A percentile compares a stretch with the other conserved stretches of the same genome.
These are phyloP conservation scores for Myxocyprinus asiaticus DNA, from an alignment of 2,113 vertebrate genomes.

Conservation along the genomic window DNA sequence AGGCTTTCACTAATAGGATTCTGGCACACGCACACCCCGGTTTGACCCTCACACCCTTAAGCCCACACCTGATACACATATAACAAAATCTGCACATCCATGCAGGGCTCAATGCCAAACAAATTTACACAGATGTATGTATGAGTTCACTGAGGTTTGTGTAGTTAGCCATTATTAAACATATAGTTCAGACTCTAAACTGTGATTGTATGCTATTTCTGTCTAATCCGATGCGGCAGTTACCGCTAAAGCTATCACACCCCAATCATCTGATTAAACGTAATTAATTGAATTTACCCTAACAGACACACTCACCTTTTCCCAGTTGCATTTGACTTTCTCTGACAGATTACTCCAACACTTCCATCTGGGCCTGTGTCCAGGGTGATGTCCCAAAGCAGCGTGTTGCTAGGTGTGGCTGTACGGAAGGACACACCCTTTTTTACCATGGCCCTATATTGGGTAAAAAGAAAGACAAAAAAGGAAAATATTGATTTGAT, in stretches of 20 bases:
- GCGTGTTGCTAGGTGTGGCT: constrained; percentile 81
- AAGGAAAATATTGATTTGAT: constrained; percentile 31
- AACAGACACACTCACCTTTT: constrained; percentile 72
- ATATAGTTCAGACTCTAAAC: too few relatives aligned
- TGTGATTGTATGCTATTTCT: too few relatives aligned
- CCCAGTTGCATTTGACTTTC: constrained; percentile 68
- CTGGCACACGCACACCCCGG: background rate
- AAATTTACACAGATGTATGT: background rate
- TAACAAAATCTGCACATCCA: background rate
- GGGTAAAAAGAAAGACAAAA: constrained; percentile 49
- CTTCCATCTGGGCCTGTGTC: constrained; percentile 71
- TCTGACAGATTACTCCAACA: constrained; percentile 82
- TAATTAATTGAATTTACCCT: background rate
- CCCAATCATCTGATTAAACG: constrained; percentile 14
- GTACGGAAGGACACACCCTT: constrained; percentile 81
- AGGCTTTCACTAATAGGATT: constrained; percentile 53
- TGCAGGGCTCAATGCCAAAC: background rate
- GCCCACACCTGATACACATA: too few relatives aligned
- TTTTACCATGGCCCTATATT: constrained; percentile 83
- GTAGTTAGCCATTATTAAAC: too few relatives aligned
- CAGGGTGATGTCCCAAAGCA: constrained; percentile 83
- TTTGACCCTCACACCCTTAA: background rate
- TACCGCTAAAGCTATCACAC: background rate
- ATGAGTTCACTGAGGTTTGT: too few relatives aligned
- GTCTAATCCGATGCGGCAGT: background rate